Base-by-base conservation (phyloP, 2,113 vertebrate species). In the Harpagus bidentatus region DNA sequence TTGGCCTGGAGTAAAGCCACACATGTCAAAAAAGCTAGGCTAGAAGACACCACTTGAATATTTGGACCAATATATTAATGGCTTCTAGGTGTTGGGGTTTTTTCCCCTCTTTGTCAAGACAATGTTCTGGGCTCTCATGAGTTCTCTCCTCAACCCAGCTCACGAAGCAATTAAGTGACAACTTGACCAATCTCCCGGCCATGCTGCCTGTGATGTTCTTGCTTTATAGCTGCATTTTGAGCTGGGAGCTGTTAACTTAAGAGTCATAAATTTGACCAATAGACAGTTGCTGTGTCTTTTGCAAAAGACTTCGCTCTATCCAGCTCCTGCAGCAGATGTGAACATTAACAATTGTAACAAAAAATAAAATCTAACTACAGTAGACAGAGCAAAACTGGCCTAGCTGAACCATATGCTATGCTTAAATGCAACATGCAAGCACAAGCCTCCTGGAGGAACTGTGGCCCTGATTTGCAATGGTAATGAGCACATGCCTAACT, bases 391-490 rank as follows among this genome's bases (percentile, higher is more conserved):
- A 19, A 36, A 43, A 12, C 11, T 2, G 3, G 31, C 16, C 11
- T 4, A 10, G 59, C 48, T n/a, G 55, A 80, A 13, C 21, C 16
- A 1, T 3, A 4, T 1, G 3, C 29, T 16, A 0, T 7, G 50
- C 32, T 36, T 13, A 4, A 28, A 12, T 1, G 5, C 47, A 67
- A 8, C 58, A 4, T 19, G 77, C 53, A 50, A 70, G 62, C 80
- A 76, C 69, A 66, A 53, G 90, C 63, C 70, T 48, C 19, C 13
- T 7, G n/a, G 20, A 45, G 63, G 18, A 67, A 10, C 58, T 55
- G 15, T n/a, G 69, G 40, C 63, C 52, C 36, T 10, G 5, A 40
- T 73, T 31, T 47, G 82, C 90, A 25, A 4, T 6, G 34, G 31
- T 78, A 28, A 58, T 34, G 16, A 93, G 42, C 48, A 59, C 32